These are phyloP conservation scores for Gobio occitaniae DNA, from an alignment of 2,797 vertebrate genomes.

Conservation along the genomic window DNA sequence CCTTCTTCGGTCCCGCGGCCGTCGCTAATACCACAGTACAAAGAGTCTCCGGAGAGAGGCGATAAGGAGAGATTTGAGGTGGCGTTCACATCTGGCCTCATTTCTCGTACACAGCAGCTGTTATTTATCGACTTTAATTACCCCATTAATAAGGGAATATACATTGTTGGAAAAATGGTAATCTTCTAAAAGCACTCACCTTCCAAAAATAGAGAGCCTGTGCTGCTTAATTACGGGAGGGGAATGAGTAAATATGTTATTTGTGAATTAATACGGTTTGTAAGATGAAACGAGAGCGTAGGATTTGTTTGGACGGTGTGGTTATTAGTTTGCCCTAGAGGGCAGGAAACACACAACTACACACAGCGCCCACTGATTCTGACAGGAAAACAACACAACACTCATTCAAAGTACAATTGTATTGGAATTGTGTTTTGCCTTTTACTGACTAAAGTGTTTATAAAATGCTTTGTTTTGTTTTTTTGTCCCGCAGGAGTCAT, in stretches of 20 bases:
- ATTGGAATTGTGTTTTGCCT: neutral
- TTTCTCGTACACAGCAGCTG: slow-evolving; percentile 38
- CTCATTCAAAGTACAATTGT: neutral
- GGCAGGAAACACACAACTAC: slow-evolving; percentile 14
- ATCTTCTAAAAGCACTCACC: slow-evolving; percentile 63
- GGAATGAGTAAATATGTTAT: slow-evolving; percentile 50
- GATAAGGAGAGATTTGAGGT: slow-evolving; percentile 60
- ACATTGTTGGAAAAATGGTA: slow-evolving; percentile 60
- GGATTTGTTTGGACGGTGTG: slow-evolving; percentile 33
- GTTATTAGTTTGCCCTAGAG: slow-evolving; percentile 43
- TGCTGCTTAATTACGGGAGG: slow-evolving; percentile 61
- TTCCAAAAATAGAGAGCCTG: slow-evolving; percentile 42
- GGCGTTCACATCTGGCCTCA: slow-evolving; percentile 48
- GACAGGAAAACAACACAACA: slow-evolving; percentile 13
- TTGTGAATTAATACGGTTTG: slow-evolving; percentile 58
- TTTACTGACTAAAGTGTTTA: neutral
- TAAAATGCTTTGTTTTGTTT: neutral
- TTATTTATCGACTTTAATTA: slow-evolving; percentile 69
- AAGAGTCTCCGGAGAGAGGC: slow-evolving; percentile 57
- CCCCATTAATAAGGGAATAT: slow-evolving; percentile 61
- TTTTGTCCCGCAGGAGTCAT: slow-evolving; percentile 79
- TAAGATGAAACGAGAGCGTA: slow-evolving; percentile 54
- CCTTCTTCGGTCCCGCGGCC: neutral
- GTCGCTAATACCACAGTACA: slow-evolving; percentile 35
- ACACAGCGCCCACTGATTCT: neutral